phyloP scores from a whole-genome alignment of 2,888 invertebrate species.

The Lepidochitona cinerea region DNA sequence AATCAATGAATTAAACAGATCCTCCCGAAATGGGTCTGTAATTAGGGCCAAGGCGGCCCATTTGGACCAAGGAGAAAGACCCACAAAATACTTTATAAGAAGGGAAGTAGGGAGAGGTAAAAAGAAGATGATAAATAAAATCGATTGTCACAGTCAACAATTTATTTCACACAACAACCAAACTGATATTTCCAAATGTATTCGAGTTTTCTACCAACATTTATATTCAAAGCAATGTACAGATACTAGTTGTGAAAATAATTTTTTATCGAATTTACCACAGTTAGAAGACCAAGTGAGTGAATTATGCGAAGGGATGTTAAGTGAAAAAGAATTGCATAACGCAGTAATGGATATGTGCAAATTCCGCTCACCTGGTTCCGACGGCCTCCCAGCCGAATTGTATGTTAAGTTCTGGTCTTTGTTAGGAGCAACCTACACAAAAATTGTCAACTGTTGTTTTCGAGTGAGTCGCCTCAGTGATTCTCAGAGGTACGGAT shows the following conservation, averaged over 20 bases:
- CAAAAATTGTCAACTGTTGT: too few relatives aligned
- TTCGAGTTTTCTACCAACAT: not conserved
- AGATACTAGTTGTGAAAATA: not conserved
- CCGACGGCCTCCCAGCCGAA: too few relatives aligned
- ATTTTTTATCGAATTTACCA: not conserved
- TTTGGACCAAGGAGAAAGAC: not conserved
- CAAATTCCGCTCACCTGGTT: too few relatives aligned
- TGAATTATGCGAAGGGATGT: not conserved
- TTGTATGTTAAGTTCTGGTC: too few relatives aligned
- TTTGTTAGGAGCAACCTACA: too few relatives aligned
- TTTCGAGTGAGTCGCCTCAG: too few relatives aligned
- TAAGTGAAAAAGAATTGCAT: not conserved
- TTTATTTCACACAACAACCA: not conserved
- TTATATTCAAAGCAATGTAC: not conserved
- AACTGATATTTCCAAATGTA: not conserved
- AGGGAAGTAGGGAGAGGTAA: not conserved
- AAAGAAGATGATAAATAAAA: not conserved
- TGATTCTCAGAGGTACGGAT: too few relatives aligned
- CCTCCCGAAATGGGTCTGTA: not conserved
- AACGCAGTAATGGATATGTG: too few relatives aligned
- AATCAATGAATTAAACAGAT: not conserved
- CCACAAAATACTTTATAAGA: not conserved
- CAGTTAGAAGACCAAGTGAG: not conserved
- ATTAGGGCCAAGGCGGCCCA: not conserved
- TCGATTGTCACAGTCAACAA: not conserved